Base-by-base conservation (phyloP, 2,888 invertebrate genomes). In the Lasioglossum figueresi region DNA sequence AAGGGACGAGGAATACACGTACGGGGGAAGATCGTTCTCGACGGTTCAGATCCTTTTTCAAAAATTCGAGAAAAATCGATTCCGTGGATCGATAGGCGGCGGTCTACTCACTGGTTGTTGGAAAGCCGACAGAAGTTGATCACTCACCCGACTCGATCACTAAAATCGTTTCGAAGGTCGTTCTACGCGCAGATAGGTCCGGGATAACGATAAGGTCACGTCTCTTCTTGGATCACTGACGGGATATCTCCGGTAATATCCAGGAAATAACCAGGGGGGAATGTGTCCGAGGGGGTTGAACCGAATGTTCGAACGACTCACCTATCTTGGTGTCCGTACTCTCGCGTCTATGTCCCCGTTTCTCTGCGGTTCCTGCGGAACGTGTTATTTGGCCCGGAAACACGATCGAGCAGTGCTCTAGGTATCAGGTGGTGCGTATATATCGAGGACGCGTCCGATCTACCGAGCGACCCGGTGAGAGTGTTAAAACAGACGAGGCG, bases 401-500 rank as follows among this genome's bases (percentile, higher is more conserved):
- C 83, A 72, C 85, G 68, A 76, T 68, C 56, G 19, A 75, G 52
- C 68, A 71, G 80, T 83, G 8, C 77, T 56, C 76, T 79, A 80
- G 72, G 66, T 52, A 68, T 3, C 23, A 19, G 23, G 52, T n/a
- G 52, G 52, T n/a, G n/a, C n/a, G n/a, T 52, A 68, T 80, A 76
- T 80, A 76, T 82, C 71, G 77, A 63, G 78, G 78, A 82, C 80
- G 80, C 80, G 84, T 88, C 89, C 89, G 90, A 92, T 93, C 92
- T 89, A 91, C 89, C 91, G 88, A 90, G 87, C 90, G 89, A 89
- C 91, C 77, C 90, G 94, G 92, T 92, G 92, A 93, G 93, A 94
- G 93, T 94, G 93, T 94, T 93, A 94, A 95, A 91, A 94, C 94
- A 93, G 95, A 93, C 94, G 93, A 93, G 90, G 91, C 92, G 91